Evolutionary conservation across 2,113 vertebrate genomes (phyloP), one percentile per base, ranked within the genome.

Genomic region (Leucoraja erinaceus): DNA sequence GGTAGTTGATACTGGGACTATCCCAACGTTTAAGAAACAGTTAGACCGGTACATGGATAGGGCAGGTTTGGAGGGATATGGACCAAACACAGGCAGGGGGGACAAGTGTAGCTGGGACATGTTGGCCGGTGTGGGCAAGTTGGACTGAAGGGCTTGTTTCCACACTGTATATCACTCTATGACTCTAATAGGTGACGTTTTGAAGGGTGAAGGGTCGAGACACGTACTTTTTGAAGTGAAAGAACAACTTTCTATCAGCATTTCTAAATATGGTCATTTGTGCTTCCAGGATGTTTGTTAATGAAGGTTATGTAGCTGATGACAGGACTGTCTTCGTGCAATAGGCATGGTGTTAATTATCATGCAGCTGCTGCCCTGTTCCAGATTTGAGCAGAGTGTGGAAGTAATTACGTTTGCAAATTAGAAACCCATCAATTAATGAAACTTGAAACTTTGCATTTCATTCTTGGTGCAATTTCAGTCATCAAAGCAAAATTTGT

Each of bases 341-440:
- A 63, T 61, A 63, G 83, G 56, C 83, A 88, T 88, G 83, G 83
- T 63, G 83, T 88, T 88, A 88, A 88, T 88, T 88, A 88, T 63
- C 63, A 56, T 88, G 83, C 83, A 88, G 83, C 83, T 88, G 83
- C 56, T 63, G 59, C 83, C 83, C 83, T 59, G 83, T 63, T 88
- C 83, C 83, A 88, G 31, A 88, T 88, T 88, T 88, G 83, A 88
- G 31, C 28, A 31, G 83, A 47, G 66, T 72, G 66, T 91, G 90
- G 68, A 72, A 91, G 90, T 72, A 91, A 72, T 91, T 91, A 72
- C 38, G 72, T 91, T 91, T 91, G 90, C 66, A 91, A 54, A 91
- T 91, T 91, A 91, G 66, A 91, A 91, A 91, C 90, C 90, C 66
- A 72, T 91, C 90, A 91, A 70, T 91, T 91, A 91, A 91, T 91